Base-by-base conservation (phyloP, 2,888 invertebrate genomes). In the Protodeltote pygarga region DNA sequence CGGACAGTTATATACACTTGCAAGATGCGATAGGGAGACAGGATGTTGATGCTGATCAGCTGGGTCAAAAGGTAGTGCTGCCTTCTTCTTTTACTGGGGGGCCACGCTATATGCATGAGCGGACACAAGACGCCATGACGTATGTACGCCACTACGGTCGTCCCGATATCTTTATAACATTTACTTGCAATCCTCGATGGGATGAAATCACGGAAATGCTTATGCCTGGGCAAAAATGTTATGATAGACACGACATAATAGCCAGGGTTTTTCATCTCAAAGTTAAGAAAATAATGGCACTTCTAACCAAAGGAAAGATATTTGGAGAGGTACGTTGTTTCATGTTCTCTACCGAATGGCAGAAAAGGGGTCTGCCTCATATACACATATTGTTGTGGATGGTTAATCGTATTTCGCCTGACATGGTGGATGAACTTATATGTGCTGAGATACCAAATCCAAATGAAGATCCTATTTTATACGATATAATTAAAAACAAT, bases 141-240 rank as follows among this genome's bases (percentile, higher is more conserved):
- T 77, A 74, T 64, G 76, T 79, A 13, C 71, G 75, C 11, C 52
- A 73, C 58, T 73, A 76, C 63, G 73, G 77, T 3, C 55, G 52
- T 34, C 45, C 73, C 57, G 71, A 75, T 61, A 48, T 66, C 14
- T 63, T 68, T 11, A 65, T 67, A 9, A 67, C 67, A 33, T 66
- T 66, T 19, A 65, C 63, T 54, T 66, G 64, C 52, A 65, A 72
- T 63, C 66, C 69, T 1, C 11, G 65, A n/a, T 74, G 72, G 71
- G 53, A 13, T 46, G 71, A 73, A 70, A 77, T 69, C 4, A 10
- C 21, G 21, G 21, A 21, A 9, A 21, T 21, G 21, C 21, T 21
- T 21, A n/a, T 21, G 21, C 21, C 21, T 21, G 21, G 21, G n/a
- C n/a, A 21, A 21, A 21, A 21, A 21, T 2, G 21, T 21, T 21